phyloP scores from a whole-genome alignment of 2,113 vertebrate genomes.

The Himantopus leucocephalus region DNA sequence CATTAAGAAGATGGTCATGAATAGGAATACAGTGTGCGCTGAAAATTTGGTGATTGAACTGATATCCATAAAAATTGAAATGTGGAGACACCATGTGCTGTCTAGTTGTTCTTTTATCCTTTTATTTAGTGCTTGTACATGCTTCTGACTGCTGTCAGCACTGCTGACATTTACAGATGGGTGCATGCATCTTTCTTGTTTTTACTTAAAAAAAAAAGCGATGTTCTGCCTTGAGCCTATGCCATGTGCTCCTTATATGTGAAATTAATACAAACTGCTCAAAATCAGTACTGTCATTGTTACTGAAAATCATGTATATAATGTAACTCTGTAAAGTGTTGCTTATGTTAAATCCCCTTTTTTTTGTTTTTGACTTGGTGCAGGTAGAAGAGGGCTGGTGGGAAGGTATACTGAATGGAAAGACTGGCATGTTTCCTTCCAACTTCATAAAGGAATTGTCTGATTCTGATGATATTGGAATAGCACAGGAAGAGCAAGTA shows the following conservation, averaged over 20 bases:
- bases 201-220: neutral
- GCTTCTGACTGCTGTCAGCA: neutral
- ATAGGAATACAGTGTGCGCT: neutral
- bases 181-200: neutral
- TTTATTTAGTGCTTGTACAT: neutral
- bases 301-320: neutral
- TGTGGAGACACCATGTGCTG: rapidly evolving
- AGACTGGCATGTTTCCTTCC: conserved; percentile 96
- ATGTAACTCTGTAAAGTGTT: neutral
- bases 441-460: conserved; percentile 93
- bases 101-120: neutral
- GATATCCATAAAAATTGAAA: neutral
- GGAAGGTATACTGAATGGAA: conserved; percentile 92
- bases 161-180: neutral
- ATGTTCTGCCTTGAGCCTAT: neutral
- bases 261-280: neutral
- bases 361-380: neutral
- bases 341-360: neutral
- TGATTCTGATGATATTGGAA: conserved; percentile 79
- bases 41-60: neutral
- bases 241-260: neutral
- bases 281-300: neutral
- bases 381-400: conserved; percentile 99
- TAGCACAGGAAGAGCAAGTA: conserved; percentile 86
- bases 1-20: neutral